Percentiles rank a stretch among this genome's conserved stretches.
Evolutionary conservation across 2,888 invertebrate species (phyloP).

Genomic region (Yponomeuta plumbellus): DNA sequence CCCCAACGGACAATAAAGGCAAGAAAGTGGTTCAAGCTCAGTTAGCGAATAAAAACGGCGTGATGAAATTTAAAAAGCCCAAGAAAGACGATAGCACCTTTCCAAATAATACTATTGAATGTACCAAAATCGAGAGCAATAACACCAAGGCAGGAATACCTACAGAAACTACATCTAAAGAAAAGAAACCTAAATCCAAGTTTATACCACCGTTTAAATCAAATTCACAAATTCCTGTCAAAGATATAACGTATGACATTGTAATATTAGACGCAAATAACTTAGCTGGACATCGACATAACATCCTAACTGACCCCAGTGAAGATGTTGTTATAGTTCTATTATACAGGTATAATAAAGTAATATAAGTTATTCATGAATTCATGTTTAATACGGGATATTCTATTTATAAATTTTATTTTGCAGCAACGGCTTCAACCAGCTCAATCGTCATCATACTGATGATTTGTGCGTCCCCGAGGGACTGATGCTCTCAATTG

Average conservation of each 20-base stretch:
- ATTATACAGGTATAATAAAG: not conserved
- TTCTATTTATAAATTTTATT: conserved; percentile 15
- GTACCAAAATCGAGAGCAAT: not conserved
- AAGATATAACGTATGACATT: conserved; percentile 40
- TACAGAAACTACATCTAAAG: not conserved
- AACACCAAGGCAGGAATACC: not conserved
- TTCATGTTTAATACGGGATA: not conserved
- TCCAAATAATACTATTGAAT: not conserved
- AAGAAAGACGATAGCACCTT: conserved; percentile 19
- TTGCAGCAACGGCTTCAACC: conserved; percentile 58
- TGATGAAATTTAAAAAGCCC: conserved; percentile 56
- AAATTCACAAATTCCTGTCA: conserved; percentile 49
- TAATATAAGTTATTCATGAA: too few species aligned
- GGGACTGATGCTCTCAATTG: conserved; percentile 42
- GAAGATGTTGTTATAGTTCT: not conserved
- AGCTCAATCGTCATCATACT: conserved; percentile 49
- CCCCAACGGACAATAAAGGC: conserved; percentile 20
- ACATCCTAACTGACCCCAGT: not conserved
- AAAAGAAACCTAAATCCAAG: conserved; percentile 38
- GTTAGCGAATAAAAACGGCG: conserved; percentile 53
- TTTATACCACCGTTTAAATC: conserved; percentile 53
- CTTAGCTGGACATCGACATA: conserved; percentile 23
- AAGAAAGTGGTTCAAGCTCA: conserved; percentile 51
- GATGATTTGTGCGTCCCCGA: conserved; percentile 44
- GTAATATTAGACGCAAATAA: conserved; percentile 32